Evolutionary conservation across 2,888 invertebrate genomes (phyloP), one percentile per base, ranked within the genome.

Genomic region (Brenthis hecate): DNA sequence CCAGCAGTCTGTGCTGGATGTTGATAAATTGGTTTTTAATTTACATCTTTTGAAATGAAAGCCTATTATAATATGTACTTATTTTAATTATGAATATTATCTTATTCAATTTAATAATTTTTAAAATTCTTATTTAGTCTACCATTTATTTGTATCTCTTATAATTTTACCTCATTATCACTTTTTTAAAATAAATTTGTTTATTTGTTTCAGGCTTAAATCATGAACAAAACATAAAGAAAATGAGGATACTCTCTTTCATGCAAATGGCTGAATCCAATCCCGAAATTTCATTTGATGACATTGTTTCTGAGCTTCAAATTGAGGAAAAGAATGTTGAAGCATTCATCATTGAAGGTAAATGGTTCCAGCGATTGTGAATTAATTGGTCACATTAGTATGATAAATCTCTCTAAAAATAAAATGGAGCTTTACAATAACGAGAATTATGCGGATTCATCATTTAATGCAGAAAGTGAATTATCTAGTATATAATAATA

Each of bases 221-320:
- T 81, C 99, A 99, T 84, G 98, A 98, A 80, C 96, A 98, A 81
- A 98, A 99, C 82, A 94, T 98, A 90, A 97, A 98, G 82, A 99
- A 99, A 90, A 99, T 99, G 98, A 95, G 99, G 73, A 93, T 99
- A 79, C 86, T 99, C 66, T 98, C 99, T 0, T 98, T 99, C 84
- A 99, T 99, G 98, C 98, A 99, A 85, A 94, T 99, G 92, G 99
- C 99, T 4, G 99, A 99, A 87, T 96, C 95, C 66, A 96, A 96
- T 83, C 96, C 97, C 32, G 99, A 99, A 91, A 96, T 99, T 88
- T 94, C 96, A n/a, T 99, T 99, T 85, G 96, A 97, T 73, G 95
- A 96, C 19, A 96, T 99, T 72, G 96, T 97, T 79, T 94, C 95
- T 64, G 98, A 99, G 86, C 92, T 99, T 71, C 97, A 98, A 85